phyloP scores from a whole-genome alignment of 2,797 vertebrate genomes.

The Danio choprae region DNA sequence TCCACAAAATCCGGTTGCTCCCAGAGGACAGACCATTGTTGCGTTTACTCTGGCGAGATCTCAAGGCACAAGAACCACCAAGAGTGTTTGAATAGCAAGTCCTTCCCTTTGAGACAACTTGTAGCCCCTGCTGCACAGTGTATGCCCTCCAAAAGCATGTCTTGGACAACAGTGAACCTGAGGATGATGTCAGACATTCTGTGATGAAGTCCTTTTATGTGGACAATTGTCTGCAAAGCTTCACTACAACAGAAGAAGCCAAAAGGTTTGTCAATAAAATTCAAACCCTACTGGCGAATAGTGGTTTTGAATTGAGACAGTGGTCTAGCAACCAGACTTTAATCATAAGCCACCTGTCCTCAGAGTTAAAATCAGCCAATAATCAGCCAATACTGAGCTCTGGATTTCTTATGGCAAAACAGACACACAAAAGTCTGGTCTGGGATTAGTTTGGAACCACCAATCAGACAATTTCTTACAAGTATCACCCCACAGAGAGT shows the following conservation, averaged over 20 bases:
- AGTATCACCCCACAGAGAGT: neutral
- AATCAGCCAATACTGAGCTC: constrained; percentile 9
- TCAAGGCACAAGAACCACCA: neutral
- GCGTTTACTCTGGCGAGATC: neutral
- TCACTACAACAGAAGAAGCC: neutral
- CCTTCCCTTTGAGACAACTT: neutral
- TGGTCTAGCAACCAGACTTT: neutral
- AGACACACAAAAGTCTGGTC: neutral
- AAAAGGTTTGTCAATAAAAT: neutral
- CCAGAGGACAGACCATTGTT: neutral
- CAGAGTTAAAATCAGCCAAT: constrained; percentile 16
- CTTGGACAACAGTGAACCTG: neutral
- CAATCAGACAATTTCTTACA: neutral
- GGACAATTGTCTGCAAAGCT: neutral
- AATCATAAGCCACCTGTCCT: neutral
- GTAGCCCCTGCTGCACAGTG: neutral
- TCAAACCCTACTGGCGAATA: neutral
- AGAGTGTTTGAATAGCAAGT: constrained; percentile 4
- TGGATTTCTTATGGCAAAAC: neutral
- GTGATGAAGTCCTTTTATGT: neutral
- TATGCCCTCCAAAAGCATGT: neutral
- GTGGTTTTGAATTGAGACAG: neutral
- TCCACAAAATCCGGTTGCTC: neutral
- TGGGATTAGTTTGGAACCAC: neutral
- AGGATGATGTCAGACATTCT: neutral